A percentile compares a stretch with the other conserved stretches of the same genome.
Conservation (phyloP, 2,113 vertebrate species). For the Egretta garzetta region DNA sequence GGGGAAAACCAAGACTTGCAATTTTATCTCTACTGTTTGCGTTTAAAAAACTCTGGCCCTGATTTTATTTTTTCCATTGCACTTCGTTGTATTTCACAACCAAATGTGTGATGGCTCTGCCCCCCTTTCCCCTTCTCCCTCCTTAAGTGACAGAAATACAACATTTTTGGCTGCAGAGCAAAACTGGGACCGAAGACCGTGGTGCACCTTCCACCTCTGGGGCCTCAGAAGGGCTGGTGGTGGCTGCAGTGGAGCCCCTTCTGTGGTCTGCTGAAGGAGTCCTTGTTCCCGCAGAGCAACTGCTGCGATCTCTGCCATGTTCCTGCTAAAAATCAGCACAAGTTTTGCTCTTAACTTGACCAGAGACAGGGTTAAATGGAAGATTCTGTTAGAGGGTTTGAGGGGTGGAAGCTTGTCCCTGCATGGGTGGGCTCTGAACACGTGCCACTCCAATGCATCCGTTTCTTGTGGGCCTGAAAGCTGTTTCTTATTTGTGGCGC, state of each 20-base stretch:
- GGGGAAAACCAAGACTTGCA: not conserved
- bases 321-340: not conserved
- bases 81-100: not conserved
- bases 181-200: rapidly evolving
- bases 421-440: not conserved
- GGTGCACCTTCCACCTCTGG: not conserved
- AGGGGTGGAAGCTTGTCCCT: not conserved
- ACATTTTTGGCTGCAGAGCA: not conserved
- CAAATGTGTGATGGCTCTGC: not conserved
- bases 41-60: not conserved
- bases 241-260: not conserved
- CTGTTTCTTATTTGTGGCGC: not conserved
- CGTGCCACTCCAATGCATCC: rapidly evolving
- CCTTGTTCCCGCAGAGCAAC: not conserved
- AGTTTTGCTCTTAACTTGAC: not conserved
- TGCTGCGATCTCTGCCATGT: not conserved
- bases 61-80: not conserved
- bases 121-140: not conserved
- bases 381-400: not conserved
- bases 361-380: not conserved
- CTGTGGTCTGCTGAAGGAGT: not conserved
- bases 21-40: not conserved
- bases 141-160: not conserved
- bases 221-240: not conserved
- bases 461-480: not conserved